These are phyloP conservation scores for Amblyjoppa proteus DNA, from an alignment of 2,888 invertebrate species.

Conservation along the genomic window DNA sequence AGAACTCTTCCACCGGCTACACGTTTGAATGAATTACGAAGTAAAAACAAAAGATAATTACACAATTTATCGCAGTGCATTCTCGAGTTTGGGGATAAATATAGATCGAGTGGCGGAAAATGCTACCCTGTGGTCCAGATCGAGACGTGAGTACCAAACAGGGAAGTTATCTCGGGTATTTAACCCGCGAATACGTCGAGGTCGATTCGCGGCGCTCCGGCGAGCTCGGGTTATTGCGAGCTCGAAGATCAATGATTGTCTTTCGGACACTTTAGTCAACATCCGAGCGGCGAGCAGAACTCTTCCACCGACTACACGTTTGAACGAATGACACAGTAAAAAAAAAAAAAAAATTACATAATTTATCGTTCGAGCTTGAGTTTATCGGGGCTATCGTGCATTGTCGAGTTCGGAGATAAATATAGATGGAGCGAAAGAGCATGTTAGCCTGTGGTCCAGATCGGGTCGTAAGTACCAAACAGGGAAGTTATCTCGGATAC, in stretches of 20 bases:
- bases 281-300: background rate
- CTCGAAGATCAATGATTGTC: constrained; percentile 15
- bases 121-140: constrained; percentile 20
- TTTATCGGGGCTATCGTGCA: background rate
- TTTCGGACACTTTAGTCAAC: constrained; percentile 9
- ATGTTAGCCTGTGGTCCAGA: constrained; percentile 11
- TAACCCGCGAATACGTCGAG: constrained; percentile 32
- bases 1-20: background rate
- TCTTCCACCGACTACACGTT: background rate
- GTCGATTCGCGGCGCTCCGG: background rate
- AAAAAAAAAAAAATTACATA: background rate
- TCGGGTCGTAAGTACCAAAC: background rate
- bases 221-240: background rate
- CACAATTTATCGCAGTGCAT: background rate
- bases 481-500: constrained; percentile 32
- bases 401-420: constrained; percentile 1
- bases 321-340: too few species aligned
- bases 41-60: background rate
- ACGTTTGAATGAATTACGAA: background rate
- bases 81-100: background rate
- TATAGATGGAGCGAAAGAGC: background rate
- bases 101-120: background rate
- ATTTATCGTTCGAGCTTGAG: background rate
- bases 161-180: constrained; percentile 36
- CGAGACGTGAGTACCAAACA: background rate